phyloP scores from a whole-genome alignment of 2,113 vertebrate species.

The Cryptoleucopteryx plumbea region DNA sequence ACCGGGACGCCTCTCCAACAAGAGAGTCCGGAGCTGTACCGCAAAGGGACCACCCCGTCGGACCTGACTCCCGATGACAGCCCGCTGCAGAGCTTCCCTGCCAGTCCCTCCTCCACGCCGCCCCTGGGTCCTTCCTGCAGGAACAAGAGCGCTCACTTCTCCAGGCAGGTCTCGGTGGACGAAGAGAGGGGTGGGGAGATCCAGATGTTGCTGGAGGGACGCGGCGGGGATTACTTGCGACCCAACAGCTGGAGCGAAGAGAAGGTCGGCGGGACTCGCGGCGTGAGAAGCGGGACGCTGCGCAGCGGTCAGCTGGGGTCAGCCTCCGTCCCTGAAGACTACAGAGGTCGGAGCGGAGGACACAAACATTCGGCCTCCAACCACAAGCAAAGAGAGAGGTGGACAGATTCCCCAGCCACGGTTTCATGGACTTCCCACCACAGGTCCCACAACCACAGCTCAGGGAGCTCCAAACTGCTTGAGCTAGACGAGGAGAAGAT shows the following conservation, averaged over 20 bases:
- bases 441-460: slow-evolving; percentile 84
- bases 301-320: slow-evolving; percentile 78
- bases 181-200: slow-evolving; percentile 90
- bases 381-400: slow-evolving; percentile 88
- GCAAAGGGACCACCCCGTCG: slow-evolving; percentile 92
- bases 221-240: slow-evolving; percentile 76
- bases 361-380: slow-evolving; percentile 84
- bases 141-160: slow-evolving; percentile 87
- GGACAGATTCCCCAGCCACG: slow-evolving; percentile 80
- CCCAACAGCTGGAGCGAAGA: slow-evolving; percentile 88
- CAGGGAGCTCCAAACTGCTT: slow-evolving; percentile 82
- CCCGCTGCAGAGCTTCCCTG: slow-evolving; percentile 85
- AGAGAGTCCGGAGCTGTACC: slow-evolving; percentile 94
- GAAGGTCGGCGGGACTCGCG: slow-evolving; percentile 50
- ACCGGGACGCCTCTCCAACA: slow-evolving; percentile 80
- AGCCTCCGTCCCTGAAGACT: slow-evolving; percentile 80
- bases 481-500: slow-evolving; percentile 87
- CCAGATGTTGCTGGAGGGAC: slow-evolving; percentile 91
- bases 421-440: slow-evolving; percentile 89
- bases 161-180: slow-evolving; percentile 87
- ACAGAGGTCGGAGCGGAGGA: slow-evolving; percentile 78
- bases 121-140: slow-evolving; percentile 73
- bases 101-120: slow-evolving; percentile 82
- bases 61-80: slow-evolving; percentile 90
- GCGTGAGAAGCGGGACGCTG: slow-evolving; percentile 63